These are phyloP conservation scores for Thalassophryne amazonica DNA, from an alignment of 2,797 vertebrate species.

Conservation along the genomic window DNA sequence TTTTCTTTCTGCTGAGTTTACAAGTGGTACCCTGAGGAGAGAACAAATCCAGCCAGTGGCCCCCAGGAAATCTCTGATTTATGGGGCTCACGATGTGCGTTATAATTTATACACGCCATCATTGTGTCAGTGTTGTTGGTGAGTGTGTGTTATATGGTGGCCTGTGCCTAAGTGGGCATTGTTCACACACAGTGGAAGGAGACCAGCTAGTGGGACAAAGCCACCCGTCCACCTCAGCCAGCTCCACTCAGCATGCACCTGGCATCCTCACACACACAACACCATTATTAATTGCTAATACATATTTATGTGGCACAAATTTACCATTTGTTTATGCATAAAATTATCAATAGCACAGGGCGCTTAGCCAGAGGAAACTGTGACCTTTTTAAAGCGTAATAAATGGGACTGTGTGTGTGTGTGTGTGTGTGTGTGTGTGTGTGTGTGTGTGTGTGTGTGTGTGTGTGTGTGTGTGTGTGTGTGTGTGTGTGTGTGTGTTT, in stretches of 20 bases:
- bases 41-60: too few species aligned
- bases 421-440: not conserved
- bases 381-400: slow-evolving; percentile 98
- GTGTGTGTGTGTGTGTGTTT: slow-evolving; percentile 14
- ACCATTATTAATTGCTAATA: slow-evolving; percentile 98
- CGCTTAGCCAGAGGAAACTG: slow-evolving; percentile 92
- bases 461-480: slow-evolving; percentile 7
- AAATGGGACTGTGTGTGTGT: slow-evolving; percentile 85
- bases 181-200: slow-evolving; percentile 83
- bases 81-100: too few species aligned
- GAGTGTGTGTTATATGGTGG: slow-evolving; percentile 5
- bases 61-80: too few species aligned
- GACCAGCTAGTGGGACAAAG: slow-evolving; percentile 85
- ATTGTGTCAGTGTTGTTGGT: not conserved
- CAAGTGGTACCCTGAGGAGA: too few species aligned
- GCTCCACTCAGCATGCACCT: slow-evolving; percentile 90
- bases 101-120: too few species aligned
- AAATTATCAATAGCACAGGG: slow-evolving; percentile 97
- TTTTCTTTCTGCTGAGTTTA: too few species aligned
- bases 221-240: slow-evolving; percentile 81
- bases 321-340: slow-evolving; percentile 99
- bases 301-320: slow-evolving; percentile 99
- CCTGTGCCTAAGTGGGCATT: slow-evolving; percentile 79
- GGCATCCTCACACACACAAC: slow-evolving; percentile 86
- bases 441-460: slow-evolving; percentile 35